Evolutionary conservation across 2,113 vertebrate genomes (phyloP).

Genomic region (Anguilla japonica): DNA sequence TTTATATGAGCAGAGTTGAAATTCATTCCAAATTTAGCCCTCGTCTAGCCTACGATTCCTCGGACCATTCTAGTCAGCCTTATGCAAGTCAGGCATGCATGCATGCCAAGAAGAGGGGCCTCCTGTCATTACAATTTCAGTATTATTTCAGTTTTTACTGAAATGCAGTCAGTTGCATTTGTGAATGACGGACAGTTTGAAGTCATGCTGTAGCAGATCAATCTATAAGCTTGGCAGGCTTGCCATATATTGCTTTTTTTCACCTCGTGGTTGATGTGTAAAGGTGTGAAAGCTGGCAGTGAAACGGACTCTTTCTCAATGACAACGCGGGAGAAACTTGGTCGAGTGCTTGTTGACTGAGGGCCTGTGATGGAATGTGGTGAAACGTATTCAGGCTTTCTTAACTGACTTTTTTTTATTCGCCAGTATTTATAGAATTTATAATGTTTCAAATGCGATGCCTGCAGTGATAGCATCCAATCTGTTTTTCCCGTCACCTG

Average conservation of each 20-base stretch:
- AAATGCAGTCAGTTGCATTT: background rate
- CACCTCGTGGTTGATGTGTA: conserved; percentile 5
- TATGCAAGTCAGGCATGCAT: background rate
- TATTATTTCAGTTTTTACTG: background rate
- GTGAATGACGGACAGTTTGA: background rate
- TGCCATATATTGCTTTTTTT: background rate
- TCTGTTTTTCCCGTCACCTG: background rate
- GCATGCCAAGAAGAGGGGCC: background rate
- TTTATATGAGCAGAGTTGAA: background rate
- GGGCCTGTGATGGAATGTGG: background rate
- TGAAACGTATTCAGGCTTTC: background rate
- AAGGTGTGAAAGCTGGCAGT: conserved; percentile 23
- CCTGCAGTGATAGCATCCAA: background rate
- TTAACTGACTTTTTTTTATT: background rate
- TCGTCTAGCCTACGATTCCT: background rate
- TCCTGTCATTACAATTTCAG: background rate
- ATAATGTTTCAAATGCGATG: background rate
- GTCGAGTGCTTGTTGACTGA: background rate
- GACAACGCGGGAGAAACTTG: conserved; percentile 1
- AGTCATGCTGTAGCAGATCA: background rate
- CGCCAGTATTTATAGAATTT: background rate
- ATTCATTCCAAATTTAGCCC: background rate
- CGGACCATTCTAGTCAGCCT: background rate
- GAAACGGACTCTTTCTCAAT: conserved; percentile 2
- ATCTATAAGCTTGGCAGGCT: background rate